phyloP scores from a whole-genome alignment of 2,888 invertebrate genomes.

The Acanthacorydalis orientalis region DNA sequence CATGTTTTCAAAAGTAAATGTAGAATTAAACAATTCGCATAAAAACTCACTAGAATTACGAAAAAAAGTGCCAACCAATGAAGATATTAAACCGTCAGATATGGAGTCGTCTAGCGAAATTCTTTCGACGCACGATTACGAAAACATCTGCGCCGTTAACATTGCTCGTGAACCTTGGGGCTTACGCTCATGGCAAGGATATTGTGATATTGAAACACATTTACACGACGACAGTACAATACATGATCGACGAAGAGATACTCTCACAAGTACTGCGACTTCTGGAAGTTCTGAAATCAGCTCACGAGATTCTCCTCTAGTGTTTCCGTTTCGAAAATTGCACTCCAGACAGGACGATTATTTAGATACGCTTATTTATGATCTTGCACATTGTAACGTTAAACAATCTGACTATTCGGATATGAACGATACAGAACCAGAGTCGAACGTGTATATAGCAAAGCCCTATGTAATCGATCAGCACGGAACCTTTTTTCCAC shows the following conservation, averaged over 20 bases:
- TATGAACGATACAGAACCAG: constrained; percentile 13
- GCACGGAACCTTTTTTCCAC: constrained; percentile 32
- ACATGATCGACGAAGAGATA: constrained; percentile 32
- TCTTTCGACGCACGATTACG: constrained; percentile 45
- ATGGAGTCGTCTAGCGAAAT: constrained; percentile 29
- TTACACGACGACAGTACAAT: constrained; percentile 43
- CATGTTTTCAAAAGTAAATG: too few relatives aligned
- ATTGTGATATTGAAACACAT: constrained; percentile 45
- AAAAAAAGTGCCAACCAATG: background rate
- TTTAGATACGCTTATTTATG: constrained; percentile 32
- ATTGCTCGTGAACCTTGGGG: constrained; percentile 48
- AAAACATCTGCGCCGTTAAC: constrained; percentile 46
- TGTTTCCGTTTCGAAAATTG: constrained; percentile 11
- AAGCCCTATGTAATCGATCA: constrained; percentile 37
- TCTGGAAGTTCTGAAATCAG: constrained; percentile 39
- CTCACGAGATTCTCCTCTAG: constrained; percentile 28
- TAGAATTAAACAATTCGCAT: background rate
- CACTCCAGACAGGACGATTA: constrained; percentile 28
- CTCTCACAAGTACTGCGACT: constrained; percentile 18
- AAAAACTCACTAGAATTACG: background rate
- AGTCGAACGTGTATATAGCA: constrained; percentile 29
- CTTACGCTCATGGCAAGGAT: constrained; percentile 44
- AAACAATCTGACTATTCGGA: constrained; percentile 5
- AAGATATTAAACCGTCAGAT: constrained; percentile 4
- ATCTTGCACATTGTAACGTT: constrained; percentile 21